Evolutionary conservation across 2,888 invertebrate genomes (phyloP), one percentile per base, ranked within the genome.

Genomic region (Prosopocoilus inquinatus): DNA sequence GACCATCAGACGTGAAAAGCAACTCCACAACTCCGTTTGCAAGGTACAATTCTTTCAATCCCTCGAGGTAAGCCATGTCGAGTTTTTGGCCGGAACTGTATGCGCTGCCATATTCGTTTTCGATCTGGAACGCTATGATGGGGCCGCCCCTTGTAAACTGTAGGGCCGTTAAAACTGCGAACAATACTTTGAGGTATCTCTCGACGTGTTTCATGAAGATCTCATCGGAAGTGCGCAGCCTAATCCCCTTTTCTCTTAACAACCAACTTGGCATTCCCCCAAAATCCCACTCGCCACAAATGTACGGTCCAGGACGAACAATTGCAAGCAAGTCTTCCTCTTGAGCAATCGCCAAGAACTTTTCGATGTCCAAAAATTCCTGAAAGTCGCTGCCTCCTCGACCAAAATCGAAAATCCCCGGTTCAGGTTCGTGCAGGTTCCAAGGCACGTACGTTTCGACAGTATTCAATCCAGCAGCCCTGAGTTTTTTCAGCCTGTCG

Each of bases 281-380:
- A 55, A 74, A 76, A 57, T 96, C 95, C 76, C 94, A 86, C 79
- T 96, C 96, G 9, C 90, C 93, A 74, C 94, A 94, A 64, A 96
- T 94, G 68, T 93, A 96, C 0, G 96, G 96, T 0, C 96, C 96
- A 0, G 92, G 88, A 20, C 96, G 79, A 1, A 96, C 76, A 46
- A 95, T 83, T 1, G 94, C 92, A 16, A 88, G 77, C 36, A 96
- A 78, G 55, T 88, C 91, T 71, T 89, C 88, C 63, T 88, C 84
- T 47, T 89, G 84, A 0, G 94, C 95, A 2, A 82, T 76, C 59
- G 84, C 77, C 4, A 94, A 79, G 69, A 91, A 94, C 46, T 80
- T 76, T 16, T 80, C 84, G 1, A 87, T 63, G 66, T 85, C 80
- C 9, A 83, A 71, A 59, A 86, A 83, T 8, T 72, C 68, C 47